Conservation (phyloP, 92 coral and sea anemone genomes). For the Epizoanthus rinbou region DNA sequence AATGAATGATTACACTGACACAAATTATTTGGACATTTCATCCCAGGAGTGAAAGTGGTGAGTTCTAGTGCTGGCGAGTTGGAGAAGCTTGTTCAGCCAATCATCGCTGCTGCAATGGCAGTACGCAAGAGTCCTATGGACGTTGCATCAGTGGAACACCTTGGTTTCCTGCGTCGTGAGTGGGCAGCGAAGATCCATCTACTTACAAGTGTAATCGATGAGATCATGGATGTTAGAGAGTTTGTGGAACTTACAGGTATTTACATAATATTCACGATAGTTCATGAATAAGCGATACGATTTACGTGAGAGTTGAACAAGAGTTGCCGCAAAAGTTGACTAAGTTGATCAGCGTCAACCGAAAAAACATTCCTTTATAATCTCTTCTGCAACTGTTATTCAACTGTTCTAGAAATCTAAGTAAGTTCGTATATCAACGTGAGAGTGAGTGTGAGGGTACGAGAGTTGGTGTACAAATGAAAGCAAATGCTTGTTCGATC, state of each 20-base stretch:
- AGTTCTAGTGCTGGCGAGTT: constrained; percentile 70
- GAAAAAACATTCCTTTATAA: too few species aligned
- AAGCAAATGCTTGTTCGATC: background rate
- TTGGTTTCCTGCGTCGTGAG: constrained; percentile 74
- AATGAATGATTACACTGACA: too few species aligned
- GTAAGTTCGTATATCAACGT: background rate
- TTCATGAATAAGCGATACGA: too few species aligned
- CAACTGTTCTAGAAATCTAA: too few species aligned
- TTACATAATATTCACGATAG: constrained; percentile 2
- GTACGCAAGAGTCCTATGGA: constrained; percentile 79
- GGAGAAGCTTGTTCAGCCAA: constrained; percentile 71
- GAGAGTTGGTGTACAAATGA: background rate
- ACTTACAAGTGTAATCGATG: constrained; percentile 80
- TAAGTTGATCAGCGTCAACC: too few species aligned
- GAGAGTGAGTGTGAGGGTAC: background rate
- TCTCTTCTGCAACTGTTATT: too few species aligned
- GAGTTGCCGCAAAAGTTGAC: too few species aligned
- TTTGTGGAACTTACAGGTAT: constrained; percentile 77
- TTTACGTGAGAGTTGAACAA: too few species aligned
- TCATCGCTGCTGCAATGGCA: constrained; percentile 68
- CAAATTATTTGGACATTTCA: background rate
- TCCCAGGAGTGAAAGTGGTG: constrained; percentile 80
- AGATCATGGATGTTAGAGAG: constrained; percentile 80
- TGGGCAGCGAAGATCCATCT: constrained; percentile 80
- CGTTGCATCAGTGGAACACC: constrained; percentile 60